Evolutionary conservation across 2,797 vertebrate species (phyloP).

Genomic region (Microctenopoma steveboyesi): DNA sequence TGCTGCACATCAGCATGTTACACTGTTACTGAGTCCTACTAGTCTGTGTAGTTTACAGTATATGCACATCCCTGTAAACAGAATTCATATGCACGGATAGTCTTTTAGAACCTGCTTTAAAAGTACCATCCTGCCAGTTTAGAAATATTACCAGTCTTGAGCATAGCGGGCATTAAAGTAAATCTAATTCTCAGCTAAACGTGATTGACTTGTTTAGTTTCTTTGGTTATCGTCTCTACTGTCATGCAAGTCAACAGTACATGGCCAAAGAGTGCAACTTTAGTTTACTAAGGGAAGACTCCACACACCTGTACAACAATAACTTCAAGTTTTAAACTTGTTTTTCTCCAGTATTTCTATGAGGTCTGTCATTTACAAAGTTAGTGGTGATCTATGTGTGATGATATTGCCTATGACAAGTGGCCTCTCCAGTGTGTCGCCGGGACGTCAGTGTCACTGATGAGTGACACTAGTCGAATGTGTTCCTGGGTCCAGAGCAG

Average conservation of each 20-base stretch:
- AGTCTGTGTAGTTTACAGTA: no score
- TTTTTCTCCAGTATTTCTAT: neutral
- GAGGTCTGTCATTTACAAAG: neutral
- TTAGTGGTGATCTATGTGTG: neutral
- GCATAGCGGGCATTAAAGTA: neutral
- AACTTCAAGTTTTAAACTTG: neutral
- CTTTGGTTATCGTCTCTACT: slow-evolving; percentile 3
- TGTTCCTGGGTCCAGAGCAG: no score
- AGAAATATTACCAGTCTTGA: neutral
- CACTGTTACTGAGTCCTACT: no score
- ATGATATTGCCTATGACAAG: slow-evolving; percentile 14
- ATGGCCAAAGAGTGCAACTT: neutral
- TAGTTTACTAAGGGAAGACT: neutral
- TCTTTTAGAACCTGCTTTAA: neutral
- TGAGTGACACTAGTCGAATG: no score
- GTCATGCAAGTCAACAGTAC: neutral
- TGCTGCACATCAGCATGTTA: neutral
- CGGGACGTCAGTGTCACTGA: neutral
- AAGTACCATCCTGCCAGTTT: slow-evolving; percentile 3
- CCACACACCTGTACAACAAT: neutral
- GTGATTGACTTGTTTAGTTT: slow-evolving; percentile 21
- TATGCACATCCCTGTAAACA: neutral
- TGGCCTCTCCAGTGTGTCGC: neutral
- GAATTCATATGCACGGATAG: neutral
- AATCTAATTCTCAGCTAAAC: slow-evolving; percentile 1